Evolutionary conservation across 2,797 vertebrate genomes (phyloP).

Genomic region (Cossypha niveicapilla): DNA sequence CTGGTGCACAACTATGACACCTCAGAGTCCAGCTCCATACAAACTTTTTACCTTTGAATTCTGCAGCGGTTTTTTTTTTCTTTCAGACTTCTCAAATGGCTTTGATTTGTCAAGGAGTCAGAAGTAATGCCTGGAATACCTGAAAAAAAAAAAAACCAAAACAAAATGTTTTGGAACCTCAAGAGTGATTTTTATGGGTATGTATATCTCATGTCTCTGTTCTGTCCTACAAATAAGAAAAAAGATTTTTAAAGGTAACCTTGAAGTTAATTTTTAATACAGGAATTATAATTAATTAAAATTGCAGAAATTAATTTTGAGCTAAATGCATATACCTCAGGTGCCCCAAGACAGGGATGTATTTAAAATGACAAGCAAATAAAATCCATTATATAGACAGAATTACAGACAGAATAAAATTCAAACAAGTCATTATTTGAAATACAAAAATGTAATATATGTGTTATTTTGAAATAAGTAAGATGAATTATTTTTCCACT

Average conservation of each 20-base stretch:
- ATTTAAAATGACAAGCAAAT: slow-evolving; percentile 26
- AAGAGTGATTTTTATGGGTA: background rate
- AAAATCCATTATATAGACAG: background rate
- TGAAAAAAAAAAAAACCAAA: background rate
- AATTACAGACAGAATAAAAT: slow-evolving; percentile 2
- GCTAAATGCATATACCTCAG: background rate
- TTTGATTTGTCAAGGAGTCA: background rate
- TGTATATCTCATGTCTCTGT: background rate
- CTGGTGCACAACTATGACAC: background rate
- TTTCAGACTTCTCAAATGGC: background rate
- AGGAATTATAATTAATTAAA: slow-evolving; percentile 23
- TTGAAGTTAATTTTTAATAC: slow-evolving; percentile 1
- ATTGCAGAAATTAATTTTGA: slow-evolving; percentile 14
- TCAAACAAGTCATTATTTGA: slow-evolving; percentile 6
- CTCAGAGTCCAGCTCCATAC: background rate
- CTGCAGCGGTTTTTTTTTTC: background rate
- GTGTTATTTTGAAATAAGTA: background rate
- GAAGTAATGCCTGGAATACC: background rate
- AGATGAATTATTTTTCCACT: slow-evolving; percentile 8
- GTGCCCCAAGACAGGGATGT: background rate
- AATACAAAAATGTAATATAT: slow-evolving; percentile 6
- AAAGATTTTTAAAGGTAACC: background rate
- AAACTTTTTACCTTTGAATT: background rate
- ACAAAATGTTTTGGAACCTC: background rate
- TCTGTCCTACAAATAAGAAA: background rate